Base-by-base conservation (phyloP, 92 coral and sea anemone species). In the Palythoa grandiflora region DNA sequence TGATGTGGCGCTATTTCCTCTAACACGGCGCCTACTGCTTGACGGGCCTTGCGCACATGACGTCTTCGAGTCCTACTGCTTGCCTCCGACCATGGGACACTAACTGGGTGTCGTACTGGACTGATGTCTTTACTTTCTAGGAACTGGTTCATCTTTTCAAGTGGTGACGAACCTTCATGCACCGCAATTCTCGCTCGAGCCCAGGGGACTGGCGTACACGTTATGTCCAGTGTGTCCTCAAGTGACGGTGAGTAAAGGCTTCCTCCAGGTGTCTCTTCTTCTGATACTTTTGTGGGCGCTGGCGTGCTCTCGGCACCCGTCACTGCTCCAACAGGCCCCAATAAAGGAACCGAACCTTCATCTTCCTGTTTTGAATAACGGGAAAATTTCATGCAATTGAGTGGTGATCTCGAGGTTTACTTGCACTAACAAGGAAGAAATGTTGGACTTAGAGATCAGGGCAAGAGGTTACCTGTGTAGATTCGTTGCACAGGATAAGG, bases 21-120 rank as follows among this genome's bases (percentile, higher is more conserved):
- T 87, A 90, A 60, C 50, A 90, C 92, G 81, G 90, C 90, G 73
- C 73, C 80, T 47, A 90, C 91, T 48, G 90, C 90, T 79, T 90
- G 92, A 65, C 90, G 40, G 77, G 92, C 90, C 85, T 90, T 90
- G 77, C 92, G 92, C 72, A 84, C 84, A 90, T 90, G 88, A 48
- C 91, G 87, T 72, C 93, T 68, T 60, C 77, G 75, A 28, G 88
- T 87, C 78, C 93, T 68, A 47, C 54, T 77, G 63, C 87, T 90
- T 66, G 93, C 90, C 72, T 90, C 77, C 60, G 78, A 60, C 93
- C 93, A 90, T 77, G 90, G 87, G 28, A 84, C 53, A 39, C 80
- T 77, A 68, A 73, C 75, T 37, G 83, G 75, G 71, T 78, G 76
- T 47, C 93, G 75, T 61, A 90, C 90, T 71, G 93, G 93, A 63